Base-by-base conservation (phyloP, 2,888 invertebrate genomes). In the Drosophila anomalata region DNA sequence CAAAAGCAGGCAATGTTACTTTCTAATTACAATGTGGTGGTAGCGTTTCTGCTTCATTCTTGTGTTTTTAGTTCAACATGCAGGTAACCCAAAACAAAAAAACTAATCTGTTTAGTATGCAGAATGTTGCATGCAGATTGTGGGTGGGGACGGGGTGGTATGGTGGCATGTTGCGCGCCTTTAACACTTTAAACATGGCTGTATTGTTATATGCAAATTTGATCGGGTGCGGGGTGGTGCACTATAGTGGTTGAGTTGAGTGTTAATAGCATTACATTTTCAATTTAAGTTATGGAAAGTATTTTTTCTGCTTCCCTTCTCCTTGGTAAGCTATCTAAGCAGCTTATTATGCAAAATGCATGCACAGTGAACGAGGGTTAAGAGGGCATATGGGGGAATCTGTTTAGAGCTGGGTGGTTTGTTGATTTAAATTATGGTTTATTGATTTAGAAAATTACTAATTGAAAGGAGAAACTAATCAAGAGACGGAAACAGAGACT, bases 41-140 rank as follows among this genome's bases (percentile, higher is more conserved):
- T 44, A 26, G 47, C 46, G 14, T 6, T 36, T 54, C 52, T 54
- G 51, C 48, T 60, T 39, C 14, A 31, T 47, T 51, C 44, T 17
- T 63, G 44, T 42, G 52, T 33, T 57, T 63, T 52, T 48, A 36
- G 12, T 39, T 44, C 56, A 39, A 58, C 70, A 79, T 84, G 77
- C 70, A 82, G 70, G 67, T 68, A 54, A 53, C 72, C 66, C 79
- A 39, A 76, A 68, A 68, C 60, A 39, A 68, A 75, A 73, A 70
- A 82, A 74, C 60, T 55, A 74, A 76, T 81, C 74, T 82, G 63
- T 75, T 85, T 82, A 68, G 62, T 78, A 87, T 87, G 87, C 84
- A 87, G 72, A 81, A 69, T 71, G 60, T 50, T 73, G 68, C 83
- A 82, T 82, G 79, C 73, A 44, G 47, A 22, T 11, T 17, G 39